Evolutionary conservation across 2,888 invertebrate genomes (phyloP), one percentile per base, ranked within the genome.

Genomic region (Ctenicera cuprea): DNA sequence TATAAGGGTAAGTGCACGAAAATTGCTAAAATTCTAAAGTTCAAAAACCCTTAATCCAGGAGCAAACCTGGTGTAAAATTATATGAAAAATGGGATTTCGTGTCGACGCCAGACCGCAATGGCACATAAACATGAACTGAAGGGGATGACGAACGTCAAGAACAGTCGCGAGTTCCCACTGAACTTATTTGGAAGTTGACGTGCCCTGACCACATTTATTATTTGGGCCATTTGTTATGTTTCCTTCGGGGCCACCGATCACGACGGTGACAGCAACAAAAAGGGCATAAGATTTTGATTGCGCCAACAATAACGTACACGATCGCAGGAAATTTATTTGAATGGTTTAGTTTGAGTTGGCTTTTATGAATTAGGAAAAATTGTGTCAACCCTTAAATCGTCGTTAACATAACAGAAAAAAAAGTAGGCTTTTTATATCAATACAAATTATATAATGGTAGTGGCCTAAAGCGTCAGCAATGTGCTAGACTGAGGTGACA

Each of bases 161-260:
- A 69, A 73, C 75, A 75, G 65, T 71, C 74, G 73, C 71, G 67
- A 74, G 73, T 72, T 84, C 84, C 80, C 84, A 84, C 83, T 79
- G 78, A 83, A 82, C 82, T 82, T 82, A 82, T 83, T 82, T 80
- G 77, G 78, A 73, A 79, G 79, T 80, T 84, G 84, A 83, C 84
- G 84, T 84, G 84, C 75, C 77, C 78, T 76, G 80, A 78, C 83
- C 83, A 82, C 84, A 84, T 84, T 83, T 82, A 80, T 83, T 83
- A 83, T 80, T 80, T 78, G 78, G 77, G 75, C 81, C 82, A 82
- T 83, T 83, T 82, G 83, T 83, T 82, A 81, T 62, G 14, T 81
- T 80, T 81, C 80, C 76, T 67, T 71, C 70, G 50, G 65, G 65
- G 45, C 63, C 69, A 48, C 38, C 38, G 67, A 72, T 76, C 74